Conservation (phyloP, 2,113 vertebrate genomes). For the Bungarus multicinctus region DNA sequence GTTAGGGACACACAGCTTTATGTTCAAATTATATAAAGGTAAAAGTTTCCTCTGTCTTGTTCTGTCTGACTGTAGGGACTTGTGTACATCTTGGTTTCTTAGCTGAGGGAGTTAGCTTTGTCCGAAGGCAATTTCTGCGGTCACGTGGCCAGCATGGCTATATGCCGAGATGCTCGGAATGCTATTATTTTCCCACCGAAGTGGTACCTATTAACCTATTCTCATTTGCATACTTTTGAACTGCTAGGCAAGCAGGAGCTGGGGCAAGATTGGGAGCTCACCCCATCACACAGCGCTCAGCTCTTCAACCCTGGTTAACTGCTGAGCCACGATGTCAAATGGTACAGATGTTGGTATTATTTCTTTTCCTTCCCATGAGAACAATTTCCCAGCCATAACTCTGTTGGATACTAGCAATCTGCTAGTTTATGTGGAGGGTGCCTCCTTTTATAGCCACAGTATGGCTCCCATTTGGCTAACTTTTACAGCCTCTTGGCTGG, state of each 20-base stretch:
- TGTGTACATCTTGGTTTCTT: no score
- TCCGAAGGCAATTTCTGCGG: no score
- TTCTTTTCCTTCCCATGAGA: not conserved
- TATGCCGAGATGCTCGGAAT: no score
- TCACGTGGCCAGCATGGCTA: no score
- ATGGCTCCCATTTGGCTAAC: not conserved
- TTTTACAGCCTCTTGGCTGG: not conserved
- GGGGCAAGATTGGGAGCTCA: not conserved
- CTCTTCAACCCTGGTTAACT: not conserved
- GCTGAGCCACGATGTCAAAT: not conserved
- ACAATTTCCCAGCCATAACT: not conserved
- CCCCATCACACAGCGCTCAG: not conserved
- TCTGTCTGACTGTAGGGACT: no score
- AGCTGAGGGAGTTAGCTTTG: no score
- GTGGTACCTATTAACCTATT: no score
- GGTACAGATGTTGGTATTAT: not conserved
- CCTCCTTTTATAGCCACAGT: not conserved
- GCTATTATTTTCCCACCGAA: no score
- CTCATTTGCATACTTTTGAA: not conserved
- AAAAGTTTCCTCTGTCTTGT: no score
- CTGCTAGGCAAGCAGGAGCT: not conserved
- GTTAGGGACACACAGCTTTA: not conserved
- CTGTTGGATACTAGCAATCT: not conserved
- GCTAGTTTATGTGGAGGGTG: not conserved
- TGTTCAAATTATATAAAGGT: not conserved